Evolutionary conservation across 2,888 invertebrate genomes (phyloP).

Genomic region (Scaptomyza reducta): DNA sequence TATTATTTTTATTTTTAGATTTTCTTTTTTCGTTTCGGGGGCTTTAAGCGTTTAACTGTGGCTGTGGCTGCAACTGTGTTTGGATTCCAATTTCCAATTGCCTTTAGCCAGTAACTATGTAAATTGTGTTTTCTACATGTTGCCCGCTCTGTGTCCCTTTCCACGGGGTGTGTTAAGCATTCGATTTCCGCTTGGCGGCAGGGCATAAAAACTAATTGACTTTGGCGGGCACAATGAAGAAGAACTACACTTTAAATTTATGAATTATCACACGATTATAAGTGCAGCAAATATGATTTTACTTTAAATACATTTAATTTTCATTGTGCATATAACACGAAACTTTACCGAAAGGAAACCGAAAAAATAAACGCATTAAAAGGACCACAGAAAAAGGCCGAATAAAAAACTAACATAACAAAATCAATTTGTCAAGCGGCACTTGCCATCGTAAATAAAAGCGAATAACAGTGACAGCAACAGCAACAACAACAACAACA

Average conservation of each 20-base stretch:
- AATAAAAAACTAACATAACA: slow-evolving; percentile 59
- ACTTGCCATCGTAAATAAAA: slow-evolving; percentile 76
- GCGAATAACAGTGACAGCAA: slow-evolving; percentile 45
- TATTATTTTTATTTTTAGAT: slow-evolving; percentile 13
- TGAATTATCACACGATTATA: background rate
- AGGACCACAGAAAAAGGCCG: slow-evolving; percentile 3
- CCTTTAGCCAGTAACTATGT: slow-evolving; percentile 24
- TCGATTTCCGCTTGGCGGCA: slow-evolving; percentile 51
- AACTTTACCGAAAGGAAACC: slow-evolving; percentile 7
- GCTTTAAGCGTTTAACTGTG: slow-evolving; percentile 37
- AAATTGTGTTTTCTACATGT: slow-evolving; percentile 30
- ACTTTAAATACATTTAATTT: background rate
- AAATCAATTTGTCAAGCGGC: slow-evolving; percentile 77
- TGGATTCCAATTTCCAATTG: slow-evolving; percentile 63
- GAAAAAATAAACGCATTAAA: slow-evolving; percentile 3
- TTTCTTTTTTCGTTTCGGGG: background rate
- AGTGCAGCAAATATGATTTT: background rate
- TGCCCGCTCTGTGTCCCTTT: background rate
- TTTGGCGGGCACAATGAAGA: background rate
- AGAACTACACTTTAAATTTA: background rate
- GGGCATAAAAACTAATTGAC: slow-evolving; percentile 22
- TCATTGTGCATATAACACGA: no score
- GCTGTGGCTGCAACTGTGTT: slow-evolving; percentile 41
- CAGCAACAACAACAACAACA: slow-evolving; percentile 2
- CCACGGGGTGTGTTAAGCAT: slow-evolving; percentile 30